Base-by-base conservation (phyloP, 2,888 invertebrate genomes). In the Orgyia antiqua region DNA sequence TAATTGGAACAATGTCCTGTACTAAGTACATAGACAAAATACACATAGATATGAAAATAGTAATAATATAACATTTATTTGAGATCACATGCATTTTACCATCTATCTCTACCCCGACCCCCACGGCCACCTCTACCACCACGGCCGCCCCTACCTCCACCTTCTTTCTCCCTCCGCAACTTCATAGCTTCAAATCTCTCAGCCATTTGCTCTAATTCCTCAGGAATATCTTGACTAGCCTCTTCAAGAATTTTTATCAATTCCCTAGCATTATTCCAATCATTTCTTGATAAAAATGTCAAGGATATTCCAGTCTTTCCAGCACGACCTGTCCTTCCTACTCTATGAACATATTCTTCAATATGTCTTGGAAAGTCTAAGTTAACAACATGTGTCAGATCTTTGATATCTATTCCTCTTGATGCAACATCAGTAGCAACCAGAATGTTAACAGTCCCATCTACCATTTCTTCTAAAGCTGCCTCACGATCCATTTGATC, bases 391-490 rank as follows among this genome's bases (percentile, higher is more conserved):
- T 96, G 94, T 78, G 95, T 94, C 6, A 96, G 88, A 62, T 96
- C 94, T 57, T 93, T 92, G 30, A 96, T 96, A 66, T 98, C 98
- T 30, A 98, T 90, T 1, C 98, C 98, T 45, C 98, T 89, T 3
- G 97, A 96, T 2, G 97, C 98, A 1, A 98, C 94, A 87, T 98
- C 98, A 0, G 98, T 98, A 1, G 98, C 98, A 29, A 98, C 90
- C 12, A 98, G 87, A 46, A 98, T 94, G 39, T 89, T 90, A 0
- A 95, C 94, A 1, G 87, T 80, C 0, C 97, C 96, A 32, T 88
- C 88, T 42, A 93, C 91, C 55, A 98, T 92, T 54, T 97, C 96
- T 11, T 89, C 89, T 4, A 98, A 83, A 4, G 98, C 97, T 62
- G 92, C 92, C 58, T 94, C 94, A 19, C 94, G 87, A 51, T 94